Percentiles rank a stretch among this genome's conserved stretches.
Evolutionary conservation across 2,113 vertebrate genomes (phyloP).

Genomic region (Lepus europaeus): DNA sequence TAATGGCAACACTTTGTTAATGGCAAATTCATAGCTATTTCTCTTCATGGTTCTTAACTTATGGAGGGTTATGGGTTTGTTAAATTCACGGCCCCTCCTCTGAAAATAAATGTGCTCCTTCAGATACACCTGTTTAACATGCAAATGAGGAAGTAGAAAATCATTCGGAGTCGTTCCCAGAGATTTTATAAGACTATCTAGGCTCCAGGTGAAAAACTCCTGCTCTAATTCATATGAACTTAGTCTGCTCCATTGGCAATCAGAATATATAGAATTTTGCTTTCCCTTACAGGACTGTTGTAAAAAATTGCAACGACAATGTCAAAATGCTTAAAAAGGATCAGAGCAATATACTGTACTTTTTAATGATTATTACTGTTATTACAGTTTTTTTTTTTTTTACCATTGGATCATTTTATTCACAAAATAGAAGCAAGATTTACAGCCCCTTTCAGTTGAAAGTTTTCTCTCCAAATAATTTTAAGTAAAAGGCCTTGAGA

Average conservation of each 20-base stretch:
- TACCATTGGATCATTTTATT: too few relatives aligned
- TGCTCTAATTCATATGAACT: neutral
- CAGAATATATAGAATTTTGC: neutral
- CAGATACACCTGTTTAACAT: neutral
- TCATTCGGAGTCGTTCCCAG: neutral
- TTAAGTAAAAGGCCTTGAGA: too few relatives aligned
- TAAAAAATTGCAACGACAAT: neutral
- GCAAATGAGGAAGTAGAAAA: neutral
- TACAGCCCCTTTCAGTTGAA: too few relatives aligned
- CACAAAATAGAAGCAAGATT: too few relatives aligned
- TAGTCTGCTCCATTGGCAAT: slow-evolving; percentile 7
- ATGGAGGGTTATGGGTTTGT: neutral
- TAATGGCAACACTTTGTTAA: slow-evolving; percentile 49
- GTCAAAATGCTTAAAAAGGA: neutral
- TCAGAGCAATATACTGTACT: neutral
- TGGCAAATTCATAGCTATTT: slow-evolving; percentile 30
- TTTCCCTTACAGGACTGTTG: neutral
- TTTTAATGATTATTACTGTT: neutral
- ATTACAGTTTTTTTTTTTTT: neutral
- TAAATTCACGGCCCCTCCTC: neutral
- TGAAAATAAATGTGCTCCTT: neutral
- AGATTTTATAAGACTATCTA: neutral
- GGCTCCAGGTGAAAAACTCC: neutral
- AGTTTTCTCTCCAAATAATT: too few relatives aligned
- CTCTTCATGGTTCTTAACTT: slow-evolving; percentile 33